These are phyloP conservation scores for Nudaria mundana DNA, from an alignment of 2,888 invertebrate species.

Conservation along the genomic window DNA sequence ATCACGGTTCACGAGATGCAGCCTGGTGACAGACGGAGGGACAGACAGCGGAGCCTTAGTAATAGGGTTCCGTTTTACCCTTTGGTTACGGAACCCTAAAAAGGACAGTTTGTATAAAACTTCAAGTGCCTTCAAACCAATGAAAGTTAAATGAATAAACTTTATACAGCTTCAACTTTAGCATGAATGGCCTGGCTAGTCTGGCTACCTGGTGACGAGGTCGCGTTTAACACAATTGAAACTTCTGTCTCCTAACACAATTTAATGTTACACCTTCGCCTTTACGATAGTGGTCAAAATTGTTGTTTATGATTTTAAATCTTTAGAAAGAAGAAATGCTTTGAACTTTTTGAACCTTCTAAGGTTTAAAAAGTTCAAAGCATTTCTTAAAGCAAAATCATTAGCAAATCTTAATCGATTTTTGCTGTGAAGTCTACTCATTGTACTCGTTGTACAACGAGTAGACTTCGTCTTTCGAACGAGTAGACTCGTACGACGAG, in stretches of 20 bases:
- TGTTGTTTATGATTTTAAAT: not conserved
- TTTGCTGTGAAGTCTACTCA: too few species aligned
- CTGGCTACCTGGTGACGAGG: slow-evolving; percentile 25
- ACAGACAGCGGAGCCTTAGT: too few species aligned
- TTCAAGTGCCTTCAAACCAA: slow-evolving; percentile 12
- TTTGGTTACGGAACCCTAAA: too few species aligned
- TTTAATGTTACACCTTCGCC: slow-evolving; percentile 6
- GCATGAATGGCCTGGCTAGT: slow-evolving; percentile 10
- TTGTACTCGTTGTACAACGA: too few species aligned
- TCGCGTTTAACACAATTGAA: slow-evolving; percentile 35
- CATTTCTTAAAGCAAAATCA: not conserved
- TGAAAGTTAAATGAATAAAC: slow-evolving; percentile 30
- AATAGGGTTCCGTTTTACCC: too few species aligned
- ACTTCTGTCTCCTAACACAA: slow-evolving; percentile 25
- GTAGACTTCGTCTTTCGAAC: too few species aligned
- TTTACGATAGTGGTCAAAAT: not conserved
- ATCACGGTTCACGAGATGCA: too few species aligned
- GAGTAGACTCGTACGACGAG: too few species aligned
- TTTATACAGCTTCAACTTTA: slow-evolving; percentile 25
- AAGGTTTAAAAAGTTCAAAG: too few species aligned
- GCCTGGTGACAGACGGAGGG: too few species aligned
- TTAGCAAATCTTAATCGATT: too few species aligned
- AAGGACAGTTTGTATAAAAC: not conserved
- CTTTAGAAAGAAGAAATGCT: not conserved
- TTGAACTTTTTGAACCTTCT: too few species aligned